A percentile compares a stretch with the other conserved stretches of the same genome.
phyloP scores from a whole-genome alignment of 2,888 invertebrate species.

The Stictocephala bisonia region DNA sequence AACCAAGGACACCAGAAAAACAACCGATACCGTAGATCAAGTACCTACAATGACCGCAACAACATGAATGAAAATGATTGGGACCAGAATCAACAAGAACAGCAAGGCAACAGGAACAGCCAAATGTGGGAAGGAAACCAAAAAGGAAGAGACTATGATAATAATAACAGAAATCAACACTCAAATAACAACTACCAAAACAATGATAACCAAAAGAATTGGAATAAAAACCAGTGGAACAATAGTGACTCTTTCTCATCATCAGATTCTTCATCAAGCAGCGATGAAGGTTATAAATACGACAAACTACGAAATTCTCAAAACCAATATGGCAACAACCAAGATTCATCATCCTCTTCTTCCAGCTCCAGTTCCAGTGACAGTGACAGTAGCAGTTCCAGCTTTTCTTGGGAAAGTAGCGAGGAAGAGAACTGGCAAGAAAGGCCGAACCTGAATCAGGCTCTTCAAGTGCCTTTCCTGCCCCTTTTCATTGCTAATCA shows the following conservation, averaged over 20 bases:
- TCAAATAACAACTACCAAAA: constrained; percentile 55
- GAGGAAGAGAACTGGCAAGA: constrained; percentile 63
- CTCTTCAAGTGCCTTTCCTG: constrained; percentile 66
- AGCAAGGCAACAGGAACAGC: constrained; percentile 49
- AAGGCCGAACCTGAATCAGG: constrained; percentile 64
- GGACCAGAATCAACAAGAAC: constrained; percentile 6
- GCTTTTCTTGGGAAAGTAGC: constrained; percentile 66
- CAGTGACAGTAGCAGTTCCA: constrained; percentile 64
- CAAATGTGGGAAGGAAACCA: constrained; percentile 51
- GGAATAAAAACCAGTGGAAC: constrained; percentile 43
- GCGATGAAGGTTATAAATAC: too few relatives aligned
- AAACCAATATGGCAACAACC: too few relatives aligned
- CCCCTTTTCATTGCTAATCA: constrained; percentile 66
- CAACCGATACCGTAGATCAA: too few relatives aligned
- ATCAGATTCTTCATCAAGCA: not conserved
- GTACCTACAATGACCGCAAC: too few relatives aligned
- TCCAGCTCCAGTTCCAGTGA: constrained; percentile 52
- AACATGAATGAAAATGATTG: not conserved
- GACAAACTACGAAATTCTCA: too few relatives aligned
- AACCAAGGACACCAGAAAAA: too few relatives aligned
- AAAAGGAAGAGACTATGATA: constrained; percentile 55
- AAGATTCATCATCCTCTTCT: constrained; percentile 50
- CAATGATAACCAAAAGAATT: constrained; percentile 59
- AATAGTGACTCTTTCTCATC: not conserved
- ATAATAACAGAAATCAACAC: constrained; percentile 58